Evolutionary conservation across 2,888 invertebrate genomes (phyloP), one percentile per base, ranked within the genome.

Genomic region (Apamea monoglypha): DNA sequence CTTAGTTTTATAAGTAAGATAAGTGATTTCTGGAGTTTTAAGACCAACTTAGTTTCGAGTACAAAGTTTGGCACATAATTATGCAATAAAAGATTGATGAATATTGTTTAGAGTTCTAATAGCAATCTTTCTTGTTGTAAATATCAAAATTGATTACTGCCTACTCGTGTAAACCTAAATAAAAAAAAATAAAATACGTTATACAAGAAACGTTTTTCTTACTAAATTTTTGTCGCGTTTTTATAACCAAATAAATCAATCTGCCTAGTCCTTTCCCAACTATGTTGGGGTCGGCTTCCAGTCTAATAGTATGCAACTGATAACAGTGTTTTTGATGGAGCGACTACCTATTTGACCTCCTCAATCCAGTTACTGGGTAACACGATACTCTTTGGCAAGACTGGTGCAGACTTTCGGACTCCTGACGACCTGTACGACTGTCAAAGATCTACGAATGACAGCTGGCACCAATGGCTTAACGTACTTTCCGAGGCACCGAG

Each of bases 11-110:
- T 50, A 56, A 56, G 53, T 47, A 75, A 74, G 68, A 36, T 44
- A 47, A 66, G 50, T 53, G n/a, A 47, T 53, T 61, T 40, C 53
- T 68, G 18, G 14, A 59, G 18, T 61, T 82, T 53, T 44, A 56
- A 53, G 14, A 47, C 53, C 25, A 50, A 36, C 40, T n/a, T 63
- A 59, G 59, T 61, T 79, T 63, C 21, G 12, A 40, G n/a, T 68
- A 40, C 25, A 71, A 77, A 63, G 61, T 68, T 78, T 44, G 61
- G 80, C 68, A 68, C 18, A 21, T 40, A 50, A 59, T 61, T 79
- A 64, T 53, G n/a, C 53, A 21, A 1, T 14, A 44, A 36, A 77
- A 78, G 66, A 66, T 78, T 79, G 50, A 68, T 63, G 61, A 53
- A 53, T 50, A 53, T 63, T 63, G 18, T 53, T 69, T n/a, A 18